Conservation (phyloP, 2,797 vertebrate species). For the Pseudochaenichthys georgianus region DNA sequence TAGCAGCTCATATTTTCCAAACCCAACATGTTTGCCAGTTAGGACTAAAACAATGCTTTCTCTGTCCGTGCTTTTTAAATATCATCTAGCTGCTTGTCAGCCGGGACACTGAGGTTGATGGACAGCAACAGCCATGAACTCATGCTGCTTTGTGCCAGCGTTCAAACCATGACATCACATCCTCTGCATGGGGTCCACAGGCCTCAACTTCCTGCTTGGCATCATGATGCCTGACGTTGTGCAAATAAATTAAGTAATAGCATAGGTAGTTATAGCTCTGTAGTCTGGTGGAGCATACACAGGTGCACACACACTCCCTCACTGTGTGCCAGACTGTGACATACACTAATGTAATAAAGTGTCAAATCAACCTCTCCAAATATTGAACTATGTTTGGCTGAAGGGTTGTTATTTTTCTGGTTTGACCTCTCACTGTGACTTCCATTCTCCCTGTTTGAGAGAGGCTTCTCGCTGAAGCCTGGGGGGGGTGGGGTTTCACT, state of each 20-base stretch:
- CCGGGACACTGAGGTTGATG: constrained; percentile 56
- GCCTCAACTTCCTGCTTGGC: constrained; percentile 71
- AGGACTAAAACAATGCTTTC: constrained; percentile 65
- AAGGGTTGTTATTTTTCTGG: constrained; percentile 31
- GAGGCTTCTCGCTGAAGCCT: constrained; percentile 55
- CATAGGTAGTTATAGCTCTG: constrained; percentile 45
- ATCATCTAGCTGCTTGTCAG: constrained; percentile 55
- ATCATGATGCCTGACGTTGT: constrained; percentile 51
- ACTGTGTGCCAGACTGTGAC: constrained; percentile 54
- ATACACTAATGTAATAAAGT: constrained; percentile 67
- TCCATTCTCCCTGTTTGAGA: constrained; percentile 54
- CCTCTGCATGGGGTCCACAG: constrained; percentile 53
- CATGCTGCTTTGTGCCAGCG: constrained; percentile 42
- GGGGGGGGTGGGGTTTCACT: not conserved
- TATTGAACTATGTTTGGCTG: constrained; percentile 47
- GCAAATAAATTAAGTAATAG: constrained; percentile 73
- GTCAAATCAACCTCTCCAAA: constrained; percentile 61
- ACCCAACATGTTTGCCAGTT: constrained; percentile 53
- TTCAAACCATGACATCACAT: constrained; percentile 71
- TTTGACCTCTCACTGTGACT: constrained; percentile 55
- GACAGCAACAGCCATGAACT: constrained; percentile 66
- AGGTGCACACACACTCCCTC: constrained; percentile 11
- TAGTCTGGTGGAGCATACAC: constrained; percentile 29
- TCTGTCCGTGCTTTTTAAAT: constrained; percentile 67
- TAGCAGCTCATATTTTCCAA: constrained; percentile 69